Percentiles rank a stretch among this genome's conserved stretches.
phyloP scores from a whole-genome alignment of 1,140 invertebrate genomes.

The Nephotettix cincticeps region DNA sequence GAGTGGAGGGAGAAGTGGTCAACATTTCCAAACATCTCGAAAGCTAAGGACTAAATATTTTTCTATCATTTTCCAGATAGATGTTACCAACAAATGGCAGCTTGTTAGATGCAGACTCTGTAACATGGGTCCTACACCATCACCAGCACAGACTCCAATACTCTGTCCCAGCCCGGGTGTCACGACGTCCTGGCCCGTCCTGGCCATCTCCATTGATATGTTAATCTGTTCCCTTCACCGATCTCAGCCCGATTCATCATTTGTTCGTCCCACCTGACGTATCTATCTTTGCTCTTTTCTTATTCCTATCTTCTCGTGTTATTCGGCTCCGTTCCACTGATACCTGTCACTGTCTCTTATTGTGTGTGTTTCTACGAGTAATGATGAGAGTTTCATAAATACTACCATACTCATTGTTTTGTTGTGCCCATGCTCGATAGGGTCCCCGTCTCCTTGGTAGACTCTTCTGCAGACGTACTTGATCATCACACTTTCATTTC shows the following conservation, averaged over 20 bases:
- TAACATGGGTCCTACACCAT: too few relatives aligned
- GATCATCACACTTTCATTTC: background rate
- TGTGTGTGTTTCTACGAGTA: background rate
- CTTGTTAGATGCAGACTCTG: too few relatives aligned
- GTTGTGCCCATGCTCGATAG: too few relatives aligned
- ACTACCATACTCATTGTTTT: background rate
- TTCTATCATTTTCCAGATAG: too few relatives aligned
- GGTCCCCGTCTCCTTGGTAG: too few relatives aligned
- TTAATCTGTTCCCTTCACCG: conserved; percentile 10
- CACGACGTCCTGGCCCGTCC: background rate
- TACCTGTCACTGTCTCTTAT: background rate
- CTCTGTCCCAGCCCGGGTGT: background rate
- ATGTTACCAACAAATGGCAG: too few relatives aligned
- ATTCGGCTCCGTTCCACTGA: background rate
- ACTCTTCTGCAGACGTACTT: too few relatives aligned
- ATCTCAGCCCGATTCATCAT: conserved; percentile 6
- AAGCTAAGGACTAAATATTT: too few relatives aligned
- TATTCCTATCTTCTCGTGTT: background rate
- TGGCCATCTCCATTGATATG: conserved; percentile 8
- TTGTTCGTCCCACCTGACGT: conserved; percentile 7
- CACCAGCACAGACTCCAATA: background rate
- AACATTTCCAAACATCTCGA: too few relatives aligned
- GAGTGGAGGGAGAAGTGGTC: too few relatives aligned
- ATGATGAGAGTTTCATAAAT: background rate
- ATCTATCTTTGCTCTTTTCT: conserved; percentile 11